These are phyloP conservation scores for Pterocles burchelli DNA, from an alignment of 2,113 vertebrate genomes.

Conservation along the genomic window DNA sequence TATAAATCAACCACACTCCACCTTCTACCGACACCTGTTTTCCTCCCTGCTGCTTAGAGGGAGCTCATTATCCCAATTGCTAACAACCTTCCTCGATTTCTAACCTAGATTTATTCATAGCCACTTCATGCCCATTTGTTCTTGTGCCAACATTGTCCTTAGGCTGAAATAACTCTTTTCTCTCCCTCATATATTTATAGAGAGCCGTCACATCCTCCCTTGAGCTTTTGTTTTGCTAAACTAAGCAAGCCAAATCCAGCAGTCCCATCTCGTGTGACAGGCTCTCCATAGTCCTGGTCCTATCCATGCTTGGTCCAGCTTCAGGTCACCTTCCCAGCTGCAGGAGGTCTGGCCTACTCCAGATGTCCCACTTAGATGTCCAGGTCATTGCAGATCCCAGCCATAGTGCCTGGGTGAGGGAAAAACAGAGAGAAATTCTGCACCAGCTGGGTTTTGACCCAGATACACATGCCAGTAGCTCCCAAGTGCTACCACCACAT, in stretches of 20 bases:
- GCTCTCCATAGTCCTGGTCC: background rate
- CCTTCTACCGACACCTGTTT: background rate
- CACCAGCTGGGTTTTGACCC: background rate
- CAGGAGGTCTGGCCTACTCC: background rate
- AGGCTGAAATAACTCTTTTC: constrained; percentile 40
- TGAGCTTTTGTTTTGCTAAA: constrained; percentile 36
- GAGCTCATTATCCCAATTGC: background rate
- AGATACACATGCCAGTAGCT: background rate
- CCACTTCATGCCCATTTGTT: constrained; percentile 7
- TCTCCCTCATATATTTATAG: constrained; percentile 31
- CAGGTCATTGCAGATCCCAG: background rate
- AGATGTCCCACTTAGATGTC: background rate
- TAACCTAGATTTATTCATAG: background rate
- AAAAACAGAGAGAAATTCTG: background rate
- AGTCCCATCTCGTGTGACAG: background rate
- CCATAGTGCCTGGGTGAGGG: background rate
- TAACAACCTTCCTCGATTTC: background rate
- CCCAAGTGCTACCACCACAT: background rate
- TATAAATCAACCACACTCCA: background rate
- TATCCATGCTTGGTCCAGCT: background rate
- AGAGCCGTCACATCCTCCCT: constrained; percentile 17
- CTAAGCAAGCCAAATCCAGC: constrained; percentile 15
- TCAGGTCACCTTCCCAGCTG: background rate
- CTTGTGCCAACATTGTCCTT: constrained; percentile 33
- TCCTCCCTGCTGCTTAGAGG: background rate